Conservation (phyloP, 2,113 vertebrate genomes). For the Aythya baeri region DNA sequence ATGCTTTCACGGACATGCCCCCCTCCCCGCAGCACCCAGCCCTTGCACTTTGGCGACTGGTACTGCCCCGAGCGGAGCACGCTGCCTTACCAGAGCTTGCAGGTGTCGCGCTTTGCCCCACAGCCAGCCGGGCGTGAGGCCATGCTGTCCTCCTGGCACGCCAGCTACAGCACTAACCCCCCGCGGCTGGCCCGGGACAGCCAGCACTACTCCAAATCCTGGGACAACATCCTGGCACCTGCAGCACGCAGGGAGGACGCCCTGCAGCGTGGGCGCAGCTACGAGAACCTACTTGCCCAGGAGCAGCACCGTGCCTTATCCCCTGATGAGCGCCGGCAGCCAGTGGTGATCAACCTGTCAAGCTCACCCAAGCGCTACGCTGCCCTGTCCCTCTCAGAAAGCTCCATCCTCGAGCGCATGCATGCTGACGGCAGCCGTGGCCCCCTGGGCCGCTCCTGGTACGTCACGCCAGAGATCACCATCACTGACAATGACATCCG, state of each 20-base stretch:
- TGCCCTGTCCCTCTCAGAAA: slow-evolving; percentile 92
- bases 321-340: slow-evolving; percentile 82
- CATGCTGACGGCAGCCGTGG: slow-evolving; percentile 76
- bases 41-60: slow-evolving; percentile 84
- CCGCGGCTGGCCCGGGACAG: slow-evolving; percentile 81
- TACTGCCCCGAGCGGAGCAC: slow-evolving; percentile 81
- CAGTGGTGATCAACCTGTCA: slow-evolving; percentile 93
- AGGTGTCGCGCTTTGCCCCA: slow-evolving; percentile 73
- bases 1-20: slow-evolving; percentile 73
- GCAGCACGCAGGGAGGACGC: slow-evolving; percentile 80
- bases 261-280: slow-evolving; percentile 89
- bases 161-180: slow-evolving; percentile 76
- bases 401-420: slow-evolving; percentile 87
- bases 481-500: slow-evolving; percentile 95
- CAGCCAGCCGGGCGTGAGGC: slow-evolving; percentile 76
- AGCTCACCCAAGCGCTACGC: slow-evolving; percentile 95
- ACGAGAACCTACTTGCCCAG: slow-evolving; percentile 89
- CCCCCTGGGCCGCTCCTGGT: slow-evolving; percentile 84
- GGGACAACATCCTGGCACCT: slow-evolving; percentile 93
- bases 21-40: slow-evolving; percentile 77
- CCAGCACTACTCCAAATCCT: slow-evolving; percentile 93
- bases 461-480: slow-evolving; percentile 94
- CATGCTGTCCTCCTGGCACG: slow-evolving; percentile 81
- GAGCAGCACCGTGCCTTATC: slow-evolving; percentile 79
- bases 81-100: slow-evolving; percentile 80